Evolutionary conservation across 2,113 vertebrate genomes (phyloP), one percentile per base, ranked within the genome.

Genomic region (Gallinago undulata): DNA sequence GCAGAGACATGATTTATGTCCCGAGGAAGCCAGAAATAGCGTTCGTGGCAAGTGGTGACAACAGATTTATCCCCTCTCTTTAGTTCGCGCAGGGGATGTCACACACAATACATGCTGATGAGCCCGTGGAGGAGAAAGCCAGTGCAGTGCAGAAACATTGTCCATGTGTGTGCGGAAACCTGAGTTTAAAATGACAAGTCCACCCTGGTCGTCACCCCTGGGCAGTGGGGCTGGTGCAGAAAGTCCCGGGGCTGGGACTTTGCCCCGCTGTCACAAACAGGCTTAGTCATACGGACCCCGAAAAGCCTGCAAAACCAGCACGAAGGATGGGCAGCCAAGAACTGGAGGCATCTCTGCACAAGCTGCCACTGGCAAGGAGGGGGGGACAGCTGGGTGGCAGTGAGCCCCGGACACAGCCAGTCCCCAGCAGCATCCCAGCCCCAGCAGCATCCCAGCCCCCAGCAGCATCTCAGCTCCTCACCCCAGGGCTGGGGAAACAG

Each of bases 231-330:
- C 33, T 27, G 53, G 27, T 51, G 28, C 60, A 60, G 39, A 45
- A 53, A 68, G 11, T 75, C 70, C 60, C 4, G 1, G 1, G 1
- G 13, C 27, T 19, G n/a, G 30, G n/a, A 25, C 5, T 16, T 59
- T n/a, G 15, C 68, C 64, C 19, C 10, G 6, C 8, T 2, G 1
- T 33, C 51, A n/a, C 2, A 0, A 50, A 31, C 5, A 16, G 53
- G 51, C 10, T 59, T 13, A 37, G 67, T 30, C 21, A 6, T 17
- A 35, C 47, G 19, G 63, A 41, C 27, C 19, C 25, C 3, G 4
- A 30, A 17, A 16, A 16, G 21, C 14, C 37, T 37, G 12, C 22
- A 24, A 51, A 63, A 50, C 13, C 2, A 21, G 15, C 85, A 28
- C 2, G 4, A 13, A 8, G 31, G 6, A 22, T 21, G 2, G 10